A percentile compares a stretch with the other conserved stretches of the same genome.
Evolutionary conservation across 1,140 invertebrate species (phyloP).

Genomic region (Sesamia nonagrioides): DNA sequence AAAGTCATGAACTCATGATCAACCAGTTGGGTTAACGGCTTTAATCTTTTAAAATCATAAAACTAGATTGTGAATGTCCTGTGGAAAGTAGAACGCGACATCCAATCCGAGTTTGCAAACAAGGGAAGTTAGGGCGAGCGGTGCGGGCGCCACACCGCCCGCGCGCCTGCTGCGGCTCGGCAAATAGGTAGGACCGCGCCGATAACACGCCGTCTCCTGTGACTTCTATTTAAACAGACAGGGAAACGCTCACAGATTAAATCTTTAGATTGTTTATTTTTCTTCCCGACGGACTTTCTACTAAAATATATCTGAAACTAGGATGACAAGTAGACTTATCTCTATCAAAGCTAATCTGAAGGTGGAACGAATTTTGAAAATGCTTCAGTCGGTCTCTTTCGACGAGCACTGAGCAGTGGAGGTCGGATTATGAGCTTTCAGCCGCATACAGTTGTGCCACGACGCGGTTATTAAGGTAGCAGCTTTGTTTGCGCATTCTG

Average conservation of each 20-base stretch:
- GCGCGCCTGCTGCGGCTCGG: slow-evolving; percentile 72
- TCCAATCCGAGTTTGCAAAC: slow-evolving; percentile 87
- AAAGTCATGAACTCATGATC: slow-evolving; percentile 60
- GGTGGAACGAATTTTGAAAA: slow-evolving; percentile 75
- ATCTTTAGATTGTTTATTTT: slow-evolving; percentile 82
- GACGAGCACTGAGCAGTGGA: slow-evolving; percentile 46
- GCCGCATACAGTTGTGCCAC: slow-evolving; percentile 64
- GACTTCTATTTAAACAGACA: slow-evolving; percentile 85
- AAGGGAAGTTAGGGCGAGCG: slow-evolving; percentile 81
- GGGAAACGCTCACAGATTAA: slow-evolving; percentile 82
- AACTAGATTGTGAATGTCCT: slow-evolving; percentile 83
- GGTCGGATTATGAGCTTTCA: slow-evolving; percentile 81
- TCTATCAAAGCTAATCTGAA: slow-evolving; percentile 75
- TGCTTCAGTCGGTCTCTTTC: slow-evolving; percentile 65
- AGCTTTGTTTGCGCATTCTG: slow-evolving; percentile 81
- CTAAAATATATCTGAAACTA: slow-evolving; percentile 71
- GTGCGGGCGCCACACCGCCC: slow-evolving; percentile 55
- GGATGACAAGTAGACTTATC: slow-evolving; percentile 77
- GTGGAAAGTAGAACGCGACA: slow-evolving; percentile 84
- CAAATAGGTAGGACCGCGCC: slow-evolving; percentile 80
- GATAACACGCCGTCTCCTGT: slow-evolving; percentile 82
- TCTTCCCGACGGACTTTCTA: slow-evolving; percentile 69
- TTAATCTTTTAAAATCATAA: slow-evolving; percentile 85
- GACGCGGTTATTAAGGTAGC: slow-evolving; percentile 80
- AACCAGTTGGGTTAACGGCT: slow-evolving; percentile 71